These are phyloP conservation scores for Xenotilapia caudafasciata DNA, from an alignment of 2,113 vertebrate genomes.

Conservation along the genomic window DNA sequence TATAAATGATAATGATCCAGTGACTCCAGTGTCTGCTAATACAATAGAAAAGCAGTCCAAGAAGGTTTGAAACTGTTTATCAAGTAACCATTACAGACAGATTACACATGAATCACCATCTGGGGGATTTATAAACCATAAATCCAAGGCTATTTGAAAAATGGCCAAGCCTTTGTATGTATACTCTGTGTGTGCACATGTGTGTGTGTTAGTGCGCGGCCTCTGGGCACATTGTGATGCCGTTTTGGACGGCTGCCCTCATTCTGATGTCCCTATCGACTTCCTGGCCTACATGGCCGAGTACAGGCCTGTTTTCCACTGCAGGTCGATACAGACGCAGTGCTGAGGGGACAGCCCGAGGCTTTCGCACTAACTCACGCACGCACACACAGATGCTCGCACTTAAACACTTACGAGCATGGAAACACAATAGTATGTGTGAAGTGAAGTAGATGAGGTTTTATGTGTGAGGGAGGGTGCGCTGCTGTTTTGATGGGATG, in stretches of 20 bases:
- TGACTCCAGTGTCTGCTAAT: neutral
- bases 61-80: conserved; percentile 23
- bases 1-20: neutral
- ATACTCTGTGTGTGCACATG: neutral
- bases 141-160: conserved; percentile 43
- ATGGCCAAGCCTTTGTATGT: conserved; percentile 35
- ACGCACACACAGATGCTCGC: conserved; percentile 1
- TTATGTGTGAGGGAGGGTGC: neutral
- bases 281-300: conserved; percentile 57
- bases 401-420: conserved; percentile 38
- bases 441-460: neutral
- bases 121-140: conserved; percentile 28
- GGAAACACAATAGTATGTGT: conserved; percentile 33
- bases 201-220: neutral
- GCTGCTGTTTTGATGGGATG: conserved; percentile 7
- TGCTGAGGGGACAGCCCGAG: conserved; percentile 49
- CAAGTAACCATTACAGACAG: conserved; percentile 22
- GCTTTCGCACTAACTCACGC: conserved; percentile 11
- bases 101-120: conserved; percentile 44
- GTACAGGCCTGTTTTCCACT: conserved; percentile 42
- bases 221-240: conserved; percentile 41
- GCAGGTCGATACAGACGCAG: conserved; percentile 56
- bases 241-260: conserved; percentile 57
- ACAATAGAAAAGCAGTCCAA: neutral
- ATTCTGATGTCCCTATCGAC: conserved; percentile 60